phyloP scores from a whole-genome alignment of 2,797 vertebrate species.

The Rhincodon typus region DNA sequence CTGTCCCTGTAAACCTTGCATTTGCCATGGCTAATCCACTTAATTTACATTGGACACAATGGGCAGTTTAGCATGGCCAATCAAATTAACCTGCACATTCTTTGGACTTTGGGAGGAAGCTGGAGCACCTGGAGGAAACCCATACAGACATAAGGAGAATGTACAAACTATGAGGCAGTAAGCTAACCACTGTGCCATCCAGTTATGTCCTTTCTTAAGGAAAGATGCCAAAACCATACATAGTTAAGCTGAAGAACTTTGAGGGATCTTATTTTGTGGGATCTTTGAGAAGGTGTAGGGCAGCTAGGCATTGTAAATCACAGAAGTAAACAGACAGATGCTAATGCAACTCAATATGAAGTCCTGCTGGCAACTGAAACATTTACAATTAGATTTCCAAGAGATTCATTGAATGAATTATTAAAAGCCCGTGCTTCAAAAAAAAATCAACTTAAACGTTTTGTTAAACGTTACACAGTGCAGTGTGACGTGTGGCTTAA shows the following conservation, averaged over 20 bases:
- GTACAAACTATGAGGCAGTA: too few species aligned
- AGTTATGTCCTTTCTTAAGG: too few species aligned
- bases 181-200: too few species aligned
- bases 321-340: neutral
- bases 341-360: neutral
- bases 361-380: neutral
- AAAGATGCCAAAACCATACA: too few species aligned
- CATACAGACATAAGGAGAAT: too few species aligned
- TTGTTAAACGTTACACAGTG: neutral
- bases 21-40: too few species aligned
- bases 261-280: neutral
- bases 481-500: neutral
- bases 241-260: neutral
- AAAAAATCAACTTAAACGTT: neutral
- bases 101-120: too few species aligned
- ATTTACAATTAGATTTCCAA: neutral
- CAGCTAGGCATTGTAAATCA: neutral
- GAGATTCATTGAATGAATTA: neutral
- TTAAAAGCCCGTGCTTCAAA: neutral
- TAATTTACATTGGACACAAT: too few species aligned
- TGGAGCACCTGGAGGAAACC: too few species aligned
- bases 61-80: too few species aligned
- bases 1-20: too few species aligned
- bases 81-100: too few species aligned
- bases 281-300: neutral